phyloP scores from a whole-genome alignment of 2,113 vertebrate genomes.

The Montifringilla adamsi region DNA sequence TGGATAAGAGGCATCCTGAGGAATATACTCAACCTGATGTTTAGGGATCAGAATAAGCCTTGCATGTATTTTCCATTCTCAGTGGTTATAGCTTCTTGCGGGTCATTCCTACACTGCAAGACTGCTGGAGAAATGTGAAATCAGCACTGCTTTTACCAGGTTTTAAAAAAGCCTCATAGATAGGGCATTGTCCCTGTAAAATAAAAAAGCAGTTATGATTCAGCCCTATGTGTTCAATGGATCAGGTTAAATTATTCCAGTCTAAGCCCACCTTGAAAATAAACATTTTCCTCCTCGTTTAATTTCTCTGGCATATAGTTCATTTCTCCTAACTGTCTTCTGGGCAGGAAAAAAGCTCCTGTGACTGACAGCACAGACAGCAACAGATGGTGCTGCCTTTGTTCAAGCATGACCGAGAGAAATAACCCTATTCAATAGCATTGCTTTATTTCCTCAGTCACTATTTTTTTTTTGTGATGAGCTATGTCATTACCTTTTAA shows the following conservation, averaged over 20 bases:
- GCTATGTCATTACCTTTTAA: not conserved
- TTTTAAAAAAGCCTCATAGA: not conserved
- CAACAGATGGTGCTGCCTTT: slow-evolving; percentile 44
- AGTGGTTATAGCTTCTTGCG: not conserved
- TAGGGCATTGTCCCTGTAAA: not conserved
- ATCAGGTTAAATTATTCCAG: not conserved
- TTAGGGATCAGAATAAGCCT: not conserved
- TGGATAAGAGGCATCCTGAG: not conserved
- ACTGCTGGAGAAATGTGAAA: not conserved
- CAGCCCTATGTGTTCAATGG: not conserved
- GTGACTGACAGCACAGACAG: not conserved
- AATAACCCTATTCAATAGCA: not conserved
- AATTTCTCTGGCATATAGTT: not conserved
- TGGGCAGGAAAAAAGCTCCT: not conserved
- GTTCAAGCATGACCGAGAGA: not conserved
- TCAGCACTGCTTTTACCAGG: not conserved
- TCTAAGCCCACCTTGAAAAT: not conserved
- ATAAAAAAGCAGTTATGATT: not conserved
- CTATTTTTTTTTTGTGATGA: not conserved
- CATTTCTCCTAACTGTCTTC: not conserved
- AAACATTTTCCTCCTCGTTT: not conserved
- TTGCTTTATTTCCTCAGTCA: not conserved
- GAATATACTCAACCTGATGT: not conserved
- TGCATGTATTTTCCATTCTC: slow-evolving; percentile 4
- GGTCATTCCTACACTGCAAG: not conserved